Base-by-base conservation (phyloP, 1,140 invertebrate genomes). In the Leptinotarsa texana region DNA sequence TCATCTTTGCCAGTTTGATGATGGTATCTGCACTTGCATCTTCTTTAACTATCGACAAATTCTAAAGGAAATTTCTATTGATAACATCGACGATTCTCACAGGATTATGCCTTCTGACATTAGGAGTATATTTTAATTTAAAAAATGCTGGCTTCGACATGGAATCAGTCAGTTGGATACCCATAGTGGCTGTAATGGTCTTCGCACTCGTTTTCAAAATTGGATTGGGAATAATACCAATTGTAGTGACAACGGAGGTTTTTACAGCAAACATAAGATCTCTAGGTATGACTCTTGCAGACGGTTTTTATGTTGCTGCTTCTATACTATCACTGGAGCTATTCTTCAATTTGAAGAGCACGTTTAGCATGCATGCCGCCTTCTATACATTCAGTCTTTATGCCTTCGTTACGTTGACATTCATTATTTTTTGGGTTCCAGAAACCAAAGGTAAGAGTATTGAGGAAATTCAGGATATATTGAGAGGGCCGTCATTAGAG, bases 251-350 rank as follows among this genome's bases (percentile, higher is more conserved):
- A 81, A 88, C 85, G 22, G 90, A 92, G 84, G 84, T 92, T 15
- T 91, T 92, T 72, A 89, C 91, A 22, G 86, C 87, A 5, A 87
- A 88, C 79, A 89, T 89, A 3, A 88, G 90, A 80, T 89, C 79
- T 1, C 72, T 78, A 8, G 81, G 80, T 0, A 80, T 80, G 78
- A 80, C 80, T 2, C 57, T 79, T 71, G 74, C 76, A 13, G 77
- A 81, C 72, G 65, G 51, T 11, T 66, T 74, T n/a, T 79, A 81
- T 66, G 72, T 78, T 48, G 18, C 78, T 33, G 74, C 77, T 81
- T 90, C 89, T 0, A 92, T 93, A 78, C 61, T 92, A 17, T 88
- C 93, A 1, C 92, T 92, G 8, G 90, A 90, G 79, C 87, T 89
- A 74, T 94, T 91, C 47, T 66, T 49, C 4, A 15, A 6, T 13